Base-by-base conservation (phyloP, 2,113 vertebrate species). In the Gambusia holbrooki region DNA sequence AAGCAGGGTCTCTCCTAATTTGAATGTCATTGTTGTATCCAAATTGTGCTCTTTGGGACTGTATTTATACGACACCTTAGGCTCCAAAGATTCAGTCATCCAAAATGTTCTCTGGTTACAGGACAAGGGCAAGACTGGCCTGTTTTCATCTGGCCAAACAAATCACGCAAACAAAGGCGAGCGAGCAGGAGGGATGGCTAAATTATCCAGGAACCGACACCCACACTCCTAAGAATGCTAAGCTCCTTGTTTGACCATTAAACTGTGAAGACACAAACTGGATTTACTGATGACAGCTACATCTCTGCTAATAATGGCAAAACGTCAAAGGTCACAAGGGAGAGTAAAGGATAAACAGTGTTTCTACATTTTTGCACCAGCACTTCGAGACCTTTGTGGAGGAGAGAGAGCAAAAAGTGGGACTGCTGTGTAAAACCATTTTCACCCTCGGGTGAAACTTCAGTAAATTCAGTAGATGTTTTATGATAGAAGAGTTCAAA, bases 281-380 rank as follows among this genome's bases (percentile, higher is more conserved):
- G 78, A 86, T 88, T 88, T 83, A 87, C 69, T 63, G 75, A 80
- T 60, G 82, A 89, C 69, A 76, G 74, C 79, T 76, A 77, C 61
- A 78, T 80, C 76, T 48, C 78, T 11, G 27, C 33, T 61, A 66
- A 85, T 85, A 84, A 88, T 76, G 74, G 78, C 51, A 54, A 66
- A 67, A 86, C 22, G 86, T 82, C 78, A 84, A 78, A 91, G 81
- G 84, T 85, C 79, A 80, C 30, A 27, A 61, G 63, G 10, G 45
- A 73, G 65, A 72, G 71, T 78, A 73, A 74, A 69, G 67, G 74
- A 48, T 69, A 61, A 84, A 77, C 70, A 67, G 71, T 82, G 27
- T 25, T 66, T 19, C 45, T 84, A 77, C 79, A 79, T 87, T 90
- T 88, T 84, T 86, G 80, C 76, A 69, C 77, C 71, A 48, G 72